phyloP scores from a whole-genome alignment of 2,113 vertebrate genomes.

The Leptocoma aspasia region DNA sequence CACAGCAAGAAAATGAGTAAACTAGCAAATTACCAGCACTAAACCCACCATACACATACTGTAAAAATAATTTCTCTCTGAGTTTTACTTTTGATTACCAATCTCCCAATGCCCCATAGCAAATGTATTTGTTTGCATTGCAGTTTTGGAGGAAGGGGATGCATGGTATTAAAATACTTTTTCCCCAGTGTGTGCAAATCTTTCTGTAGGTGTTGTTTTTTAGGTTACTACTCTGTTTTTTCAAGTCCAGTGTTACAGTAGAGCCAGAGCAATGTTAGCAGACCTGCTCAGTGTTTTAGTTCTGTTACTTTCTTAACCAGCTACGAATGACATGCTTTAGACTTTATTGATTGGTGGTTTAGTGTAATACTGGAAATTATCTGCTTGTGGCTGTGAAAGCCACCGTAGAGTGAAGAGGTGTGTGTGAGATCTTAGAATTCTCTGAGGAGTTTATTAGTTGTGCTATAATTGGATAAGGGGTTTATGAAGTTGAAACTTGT shows the following conservation, averaged over 20 bases:
- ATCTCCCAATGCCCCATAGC: not conserved
- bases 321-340: slow-evolving; percentile 3
- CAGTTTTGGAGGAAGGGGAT: not conserved
- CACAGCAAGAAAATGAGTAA: too few species aligned
- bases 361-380: slow-evolving; percentile 16
- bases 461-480: not conserved
- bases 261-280: not conserved
- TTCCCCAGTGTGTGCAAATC: not conserved
- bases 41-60: too few species aligned
- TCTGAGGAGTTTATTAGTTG: not conserved
- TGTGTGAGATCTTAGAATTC: not conserved
- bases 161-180: not conserved
- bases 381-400: not conserved
- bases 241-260: not conserved
- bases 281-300: not conserved
- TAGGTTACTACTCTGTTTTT: not conserved
- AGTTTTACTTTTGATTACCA: not conserved
- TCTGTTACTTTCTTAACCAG: not conserved
- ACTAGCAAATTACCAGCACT: too few species aligned
- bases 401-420: not conserved
- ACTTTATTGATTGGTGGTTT: slow-evolving; percentile 1
- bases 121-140: not conserved
- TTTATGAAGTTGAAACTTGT: not conserved
- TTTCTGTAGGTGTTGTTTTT: not conserved
- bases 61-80: not conserved